Conservation (phyloP, 2,888 invertebrate genomes). For the Ormia ochracea region DNA sequence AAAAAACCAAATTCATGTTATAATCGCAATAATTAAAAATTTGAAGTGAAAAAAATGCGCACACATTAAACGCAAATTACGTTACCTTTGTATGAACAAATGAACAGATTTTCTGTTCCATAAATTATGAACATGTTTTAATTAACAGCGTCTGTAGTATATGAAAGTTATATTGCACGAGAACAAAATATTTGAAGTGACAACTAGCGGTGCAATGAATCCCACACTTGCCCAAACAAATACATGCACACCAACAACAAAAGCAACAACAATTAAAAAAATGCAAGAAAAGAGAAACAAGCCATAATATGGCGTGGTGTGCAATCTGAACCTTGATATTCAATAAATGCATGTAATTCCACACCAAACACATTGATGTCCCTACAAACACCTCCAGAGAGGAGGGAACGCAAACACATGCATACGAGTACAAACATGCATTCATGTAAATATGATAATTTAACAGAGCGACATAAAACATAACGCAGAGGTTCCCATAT, state of each 20-base stretch:
- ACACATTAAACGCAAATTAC: constrained; percentile 40
- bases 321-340: constrained; percentile 44
- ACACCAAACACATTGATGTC: constrained; percentile 1
- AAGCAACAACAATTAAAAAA: constrained; percentile 14
- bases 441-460: neutral
- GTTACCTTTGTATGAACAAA: constrained; percentile 3
- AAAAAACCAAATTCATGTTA: neutral
- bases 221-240: neutral
- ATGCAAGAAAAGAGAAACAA: constrained; percentile 8
- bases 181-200: constrained; percentile 31
- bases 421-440: neutral
- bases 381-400: no score
- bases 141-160: constrained; percentile 45
- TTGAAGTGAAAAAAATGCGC: neutral
- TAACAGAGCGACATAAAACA: neutral
- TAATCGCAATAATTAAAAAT: constrained; percentile 9
- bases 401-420: neutral
- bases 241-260: neutral
- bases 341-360: constrained; percentile 53
- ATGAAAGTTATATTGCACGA: constrained; percentile 6
- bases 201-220: constrained; percentile 7
- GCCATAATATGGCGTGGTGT: constrained; percentile 17
- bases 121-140: constrained; percentile 57
- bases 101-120: constrained; percentile 44
- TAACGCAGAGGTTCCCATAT: constrained; percentile 4